Percentiles rank a stretch among this genome's conserved stretches.
Conservation (phyloP, 1,140 invertebrate species). For the Lasioglossum albipes region DNA sequence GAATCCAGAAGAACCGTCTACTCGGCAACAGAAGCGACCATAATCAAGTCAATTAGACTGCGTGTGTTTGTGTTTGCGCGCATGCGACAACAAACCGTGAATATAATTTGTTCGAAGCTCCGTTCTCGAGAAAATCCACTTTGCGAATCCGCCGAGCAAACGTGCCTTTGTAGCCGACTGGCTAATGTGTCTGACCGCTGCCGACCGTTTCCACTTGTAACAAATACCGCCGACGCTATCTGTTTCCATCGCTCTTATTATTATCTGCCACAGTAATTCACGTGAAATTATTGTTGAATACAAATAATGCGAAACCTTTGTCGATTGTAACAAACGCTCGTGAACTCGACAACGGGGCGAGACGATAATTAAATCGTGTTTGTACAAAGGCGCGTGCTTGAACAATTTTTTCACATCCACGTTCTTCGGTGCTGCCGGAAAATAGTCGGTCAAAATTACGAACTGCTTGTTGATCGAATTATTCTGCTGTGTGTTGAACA, state of each 20-base stretch:
- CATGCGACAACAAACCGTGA: neutral
- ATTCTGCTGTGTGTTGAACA: too few relatives aligned
- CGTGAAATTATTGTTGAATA: neutral
- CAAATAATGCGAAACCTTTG: too few relatives aligned
- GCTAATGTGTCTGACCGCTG: neutral
- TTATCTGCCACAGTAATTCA: neutral
- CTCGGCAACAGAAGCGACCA: neutral
- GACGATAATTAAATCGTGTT: too few relatives aligned
- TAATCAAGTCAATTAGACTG: neutral
- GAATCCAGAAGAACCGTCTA: neutral
- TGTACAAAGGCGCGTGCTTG: too few relatives aligned
- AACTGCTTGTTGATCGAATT: too few relatives aligned
- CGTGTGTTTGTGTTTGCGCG: too few relatives aligned
- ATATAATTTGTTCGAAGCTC: neutral
- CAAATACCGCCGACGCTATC: neutral
- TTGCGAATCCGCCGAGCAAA: neutral
- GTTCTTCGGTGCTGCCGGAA: too few relatives aligned
- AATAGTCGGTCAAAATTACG: too few relatives aligned
- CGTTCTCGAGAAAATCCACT: neutral
- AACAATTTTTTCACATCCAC: too few relatives aligned
- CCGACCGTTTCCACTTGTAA: neutral
- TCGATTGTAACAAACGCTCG: too few relatives aligned
- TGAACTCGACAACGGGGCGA: too few relatives aligned
- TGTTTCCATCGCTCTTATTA: neutral
- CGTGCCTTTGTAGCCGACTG: neutral